Evolutionary conservation across 1,140 invertebrate genomes (phyloP).

Genomic region (Dermatophagoides farinae): DNA sequence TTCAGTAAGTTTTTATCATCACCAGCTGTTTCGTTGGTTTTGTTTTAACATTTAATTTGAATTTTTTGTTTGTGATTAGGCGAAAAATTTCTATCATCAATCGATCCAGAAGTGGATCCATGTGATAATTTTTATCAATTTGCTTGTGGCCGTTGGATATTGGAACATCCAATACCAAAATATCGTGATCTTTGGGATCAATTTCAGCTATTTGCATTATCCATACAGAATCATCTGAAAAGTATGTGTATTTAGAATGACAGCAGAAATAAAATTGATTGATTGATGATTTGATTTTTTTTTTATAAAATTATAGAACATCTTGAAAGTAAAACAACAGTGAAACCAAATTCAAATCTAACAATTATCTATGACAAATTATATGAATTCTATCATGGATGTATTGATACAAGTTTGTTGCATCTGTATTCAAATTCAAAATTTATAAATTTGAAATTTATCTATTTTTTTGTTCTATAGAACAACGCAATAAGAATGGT

Average conservation of each 20-base stretch:
- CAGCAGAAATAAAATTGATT: too few relatives aligned
- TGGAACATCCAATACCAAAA: conserved; percentile 5
- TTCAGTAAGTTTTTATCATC: background rate
- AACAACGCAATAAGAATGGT: conserved; percentile 26
- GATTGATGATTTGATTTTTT: too few relatives aligned
- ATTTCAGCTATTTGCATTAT: background rate
- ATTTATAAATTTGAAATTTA: background rate
- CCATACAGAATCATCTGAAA: background rate
- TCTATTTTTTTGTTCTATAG: conserved; percentile 18
- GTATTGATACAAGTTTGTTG: background rate
- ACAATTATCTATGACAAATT: background rate
- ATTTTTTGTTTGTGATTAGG: too few relatives aligned
- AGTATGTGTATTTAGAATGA: background rate
- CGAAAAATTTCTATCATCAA: background rate
- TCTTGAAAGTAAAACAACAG: too few relatives aligned
- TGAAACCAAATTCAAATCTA: background rate
- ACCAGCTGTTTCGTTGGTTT: too few relatives aligned
- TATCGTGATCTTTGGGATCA: background rate
- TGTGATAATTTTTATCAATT: conserved; percentile 50
- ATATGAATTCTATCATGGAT: conserved; percentile 9
- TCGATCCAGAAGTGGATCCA: conserved; percentile 22
- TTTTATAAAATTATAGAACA: too few relatives aligned
- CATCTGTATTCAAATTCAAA: background rate
- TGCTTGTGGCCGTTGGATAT: conserved; percentile 33
- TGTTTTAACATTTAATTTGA: too few relatives aligned